Conservation (phyloP, 2,113 vertebrate species). For the Syngnathus floridae region DNA sequence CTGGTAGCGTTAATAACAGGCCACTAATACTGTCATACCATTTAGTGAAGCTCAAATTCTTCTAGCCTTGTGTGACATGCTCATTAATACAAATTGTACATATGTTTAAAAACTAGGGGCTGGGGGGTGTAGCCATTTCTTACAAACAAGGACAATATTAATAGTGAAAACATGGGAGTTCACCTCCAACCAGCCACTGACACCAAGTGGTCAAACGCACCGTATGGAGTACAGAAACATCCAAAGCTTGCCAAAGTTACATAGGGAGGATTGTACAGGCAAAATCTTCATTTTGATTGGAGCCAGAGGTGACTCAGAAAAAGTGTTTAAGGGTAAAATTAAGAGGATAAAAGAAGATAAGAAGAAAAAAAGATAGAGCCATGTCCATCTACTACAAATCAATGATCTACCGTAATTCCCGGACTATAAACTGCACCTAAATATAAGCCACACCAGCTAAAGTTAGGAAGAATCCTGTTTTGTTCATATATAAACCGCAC, state of each 20-base stretch:
- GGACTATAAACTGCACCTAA: too few relatives aligned
- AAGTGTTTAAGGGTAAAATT: constrained; percentile 8
- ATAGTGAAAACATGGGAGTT: constrained; percentile 67
- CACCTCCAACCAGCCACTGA: constrained; percentile 70
- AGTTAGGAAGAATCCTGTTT: too few relatives aligned
- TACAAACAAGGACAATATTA: constrained; percentile 58
- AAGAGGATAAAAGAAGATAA: background rate
- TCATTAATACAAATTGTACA: background rate
- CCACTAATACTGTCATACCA: background rate
- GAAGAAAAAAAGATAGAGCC: background rate
- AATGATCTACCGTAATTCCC: background rate
- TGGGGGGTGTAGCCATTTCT: constrained; percentile 60
- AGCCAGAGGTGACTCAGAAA: constrained; percentile 16
- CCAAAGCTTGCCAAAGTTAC: constrained; percentile 74
- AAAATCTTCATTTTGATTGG: constrained; percentile 72
- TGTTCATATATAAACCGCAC: too few relatives aligned
- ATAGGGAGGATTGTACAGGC: constrained; percentile 64
- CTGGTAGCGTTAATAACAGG: background rate
- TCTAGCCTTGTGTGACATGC: background rate
- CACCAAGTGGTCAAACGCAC: constrained; percentile 72
- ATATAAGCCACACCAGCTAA: too few relatives aligned
- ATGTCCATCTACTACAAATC: constrained; percentile 4
- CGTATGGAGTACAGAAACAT: constrained; percentile 71
- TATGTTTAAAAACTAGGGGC: constrained; percentile 11
- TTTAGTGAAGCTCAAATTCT: background rate